Percentiles rank a stretch among this genome's conserved stretches.
Conservation (phyloP, 2,888 invertebrate species). For the Rugalucina vietnamica region DNA sequence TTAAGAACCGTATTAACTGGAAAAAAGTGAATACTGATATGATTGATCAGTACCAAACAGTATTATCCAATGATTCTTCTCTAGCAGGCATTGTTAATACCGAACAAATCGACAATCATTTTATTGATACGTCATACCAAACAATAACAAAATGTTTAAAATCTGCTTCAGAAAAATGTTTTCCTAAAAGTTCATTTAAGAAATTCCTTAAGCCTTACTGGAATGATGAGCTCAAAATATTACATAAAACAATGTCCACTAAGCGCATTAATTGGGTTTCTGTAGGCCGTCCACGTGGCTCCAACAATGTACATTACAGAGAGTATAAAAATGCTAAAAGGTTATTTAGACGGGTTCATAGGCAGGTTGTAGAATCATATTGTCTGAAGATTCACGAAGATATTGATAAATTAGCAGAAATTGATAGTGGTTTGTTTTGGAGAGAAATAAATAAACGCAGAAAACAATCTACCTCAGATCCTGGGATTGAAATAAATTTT, state of each 20-base stretch:
- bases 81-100: not conserved
- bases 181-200: conserved; percentile 7
- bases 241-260: not conserved
- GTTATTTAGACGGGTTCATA: too few relatives aligned
- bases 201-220: not conserved
- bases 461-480: not conserved
- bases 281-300: not conserved
- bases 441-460: not conserved
- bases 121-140: not conserved
- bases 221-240: not conserved
- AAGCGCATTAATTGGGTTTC: not conserved
- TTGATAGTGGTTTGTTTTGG: not conserved
- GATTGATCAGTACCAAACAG: not conserved
- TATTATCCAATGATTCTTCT: not conserved
- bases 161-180: not conserved
- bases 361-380: too few relatives aligned
- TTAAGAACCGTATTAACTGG: not conserved
- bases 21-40: not conserved
- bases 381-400: too few relatives aligned
- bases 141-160: not conserved
- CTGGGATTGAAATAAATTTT: not conserved
- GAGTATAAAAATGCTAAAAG: too few relatives aligned
- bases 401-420: not conserved
- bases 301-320: not conserved
- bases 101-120: not conserved